Base-by-base conservation (phyloP, 2,888 invertebrate genomes). In the Meteorus colon region DNA sequence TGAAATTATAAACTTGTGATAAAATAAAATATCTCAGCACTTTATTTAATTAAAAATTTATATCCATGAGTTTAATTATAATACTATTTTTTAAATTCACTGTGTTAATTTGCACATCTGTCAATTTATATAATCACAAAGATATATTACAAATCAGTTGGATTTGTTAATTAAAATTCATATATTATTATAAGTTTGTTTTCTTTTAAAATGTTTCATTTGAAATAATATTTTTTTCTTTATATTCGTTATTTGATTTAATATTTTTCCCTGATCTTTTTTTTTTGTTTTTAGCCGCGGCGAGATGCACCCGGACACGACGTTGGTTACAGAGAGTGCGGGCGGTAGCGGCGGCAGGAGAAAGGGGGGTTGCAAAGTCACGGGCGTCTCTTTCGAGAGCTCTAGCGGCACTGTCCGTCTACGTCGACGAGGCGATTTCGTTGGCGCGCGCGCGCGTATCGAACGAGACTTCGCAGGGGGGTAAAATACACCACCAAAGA, bases 321-420 rank as follows among this genome's bases (percentile, higher is more conserved):
- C 75, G 71, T 73, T 76, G 76, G 68, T 74, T 74, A 74, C 76
- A 75, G 75, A 76, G 70, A 74, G 74, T 62, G 79, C 77, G 79
- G 78, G 77, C 19, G 55, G 55, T 19, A 55, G 55, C 55, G 19
- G 55, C 55, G 19, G 8, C 55, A 55, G 55, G 19, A 19, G 55
- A 4, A 55, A 19, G n/a, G 48, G 80, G 81, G 80, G 81, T 80
- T 80, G 81, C 74, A 81, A 86, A 88, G 86, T 87, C 87, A 86
- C 88, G 85, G 87, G 87, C 83, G 86, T 86, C 88, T 84, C 88
- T 86, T 83, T 77, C 86, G 87, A 88, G 87, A 88, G 88, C 87
- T 88, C 84, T 87, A 84, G 85, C 88, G 87, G 87, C 86, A 88
- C 89, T 89, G 88, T 83, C 84, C 84, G 79, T 81, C 82, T 81